Conservation (phyloP, 1,140 invertebrate species). For the Sinella curviseta region DNA sequence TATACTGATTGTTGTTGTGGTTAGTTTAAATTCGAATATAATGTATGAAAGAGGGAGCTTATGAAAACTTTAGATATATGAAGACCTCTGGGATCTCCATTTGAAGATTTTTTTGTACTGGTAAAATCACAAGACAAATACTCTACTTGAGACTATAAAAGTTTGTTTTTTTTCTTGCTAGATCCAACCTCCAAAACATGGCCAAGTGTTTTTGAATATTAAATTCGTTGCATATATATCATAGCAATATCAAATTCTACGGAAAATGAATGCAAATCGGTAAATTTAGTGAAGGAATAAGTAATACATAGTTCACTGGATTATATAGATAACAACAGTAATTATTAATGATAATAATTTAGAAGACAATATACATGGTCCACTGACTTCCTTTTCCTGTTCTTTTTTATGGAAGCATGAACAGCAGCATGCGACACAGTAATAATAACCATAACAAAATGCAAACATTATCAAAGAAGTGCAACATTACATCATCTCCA, state of each 20-base stretch:
- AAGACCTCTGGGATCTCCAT: too few species aligned
- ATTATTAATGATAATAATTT: conserved; percentile 1
- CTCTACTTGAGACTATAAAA: neutral
- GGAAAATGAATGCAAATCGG: neutral
- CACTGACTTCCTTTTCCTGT: conserved; percentile 47
- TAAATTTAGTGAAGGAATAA: conserved; percentile 9
- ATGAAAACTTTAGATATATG: too few species aligned
- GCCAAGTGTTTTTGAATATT: conserved; percentile 6
- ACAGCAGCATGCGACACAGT: conserved; percentile 38
- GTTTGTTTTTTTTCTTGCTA: neutral
- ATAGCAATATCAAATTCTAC: neutral
- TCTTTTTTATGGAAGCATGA: conserved; percentile 41
- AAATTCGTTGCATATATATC: conserved; percentile 3
- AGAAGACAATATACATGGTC: conserved; percentile 35
- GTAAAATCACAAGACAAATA: neutral
- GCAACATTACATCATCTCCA: neutral
- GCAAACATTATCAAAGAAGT: neutral
- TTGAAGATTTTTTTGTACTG: too few species aligned
- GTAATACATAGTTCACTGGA: neutral
- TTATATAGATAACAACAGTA: conserved; percentile 11
- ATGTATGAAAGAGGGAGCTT: too few species aligned
- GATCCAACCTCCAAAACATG: conserved; percentile 23
- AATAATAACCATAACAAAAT: neutral
- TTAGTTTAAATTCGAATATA: too few species aligned
- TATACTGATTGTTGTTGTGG: too few species aligned